phyloP scores from a whole-genome alignment of 2,797 vertebrate species.

The Tamandua tetradactyla region DNA sequence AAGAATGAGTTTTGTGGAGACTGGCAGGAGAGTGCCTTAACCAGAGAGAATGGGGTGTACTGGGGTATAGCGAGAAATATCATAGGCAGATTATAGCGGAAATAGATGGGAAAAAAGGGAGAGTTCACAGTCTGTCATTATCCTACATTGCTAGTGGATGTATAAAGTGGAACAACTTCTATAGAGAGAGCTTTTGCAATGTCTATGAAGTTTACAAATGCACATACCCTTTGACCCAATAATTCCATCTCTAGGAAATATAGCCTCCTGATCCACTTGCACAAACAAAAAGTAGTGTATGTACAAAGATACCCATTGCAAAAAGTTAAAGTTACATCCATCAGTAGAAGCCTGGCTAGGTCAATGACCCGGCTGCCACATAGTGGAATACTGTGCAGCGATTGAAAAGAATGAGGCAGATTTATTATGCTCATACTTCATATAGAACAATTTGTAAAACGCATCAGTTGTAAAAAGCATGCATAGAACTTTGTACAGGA shows the following conservation, averaged over 20 bases:
- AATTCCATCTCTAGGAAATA: conserved; percentile 11
- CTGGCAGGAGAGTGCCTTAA: background rate
- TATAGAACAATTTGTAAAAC: background rate
- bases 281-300: background rate
- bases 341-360: background rate
- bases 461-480: background rate
- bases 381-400: background rate
- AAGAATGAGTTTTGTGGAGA: background rate
- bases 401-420: background rate
- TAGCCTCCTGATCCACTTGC: background rate
- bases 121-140: background rate
- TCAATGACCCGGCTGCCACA: background rate
- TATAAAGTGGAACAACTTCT: background rate
- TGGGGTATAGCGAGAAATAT: background rate
- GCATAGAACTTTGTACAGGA: background rate
- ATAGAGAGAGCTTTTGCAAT: background rate
- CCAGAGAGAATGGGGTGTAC: background rate
- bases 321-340: background rate
- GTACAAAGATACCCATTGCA: background rate
- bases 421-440: background rate
- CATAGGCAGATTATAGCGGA: background rate
- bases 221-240: background rate
- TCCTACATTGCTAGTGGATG: background rate
- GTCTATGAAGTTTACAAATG: background rate
- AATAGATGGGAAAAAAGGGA: background rate